Base-by-base conservation (phyloP, 2,113 vertebrate genomes). In the Pygoscelis adeliae region DNA sequence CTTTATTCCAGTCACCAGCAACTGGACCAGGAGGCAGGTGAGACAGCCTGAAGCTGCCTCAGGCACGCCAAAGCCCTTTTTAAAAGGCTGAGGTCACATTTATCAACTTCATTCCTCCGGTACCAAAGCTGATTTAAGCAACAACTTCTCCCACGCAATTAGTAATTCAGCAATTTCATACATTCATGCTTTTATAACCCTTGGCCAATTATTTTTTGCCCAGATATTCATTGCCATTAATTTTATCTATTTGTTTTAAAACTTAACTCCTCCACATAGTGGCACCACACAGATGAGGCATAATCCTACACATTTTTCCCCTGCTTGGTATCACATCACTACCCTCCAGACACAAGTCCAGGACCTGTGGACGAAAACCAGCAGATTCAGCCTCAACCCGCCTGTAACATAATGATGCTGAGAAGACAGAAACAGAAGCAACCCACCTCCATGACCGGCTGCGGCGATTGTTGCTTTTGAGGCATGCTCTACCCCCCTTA, bases 171-270 rank as follows among this genome's bases (percentile, higher is more conserved):
- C 78, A 80, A 19, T 77, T 88, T 61, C 34, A 73, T 32, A 89
- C 71, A 58, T 27, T 76, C 52, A 79, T 59, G 83, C 69, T 83
- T 92, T 93, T 80, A 80, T 66, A 94, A 89, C 50, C 80, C n/a
- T 62, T 44, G n/a, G 91, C 47, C 62, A 85, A 56, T 59, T 77
- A 34, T 72, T 92, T 92, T 83, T 77, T 66, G 3, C 15, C 29
- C 47, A 56, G 61, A 63, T 71, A 91, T 18, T 92, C 14, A 66
- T 3, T 73, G 53, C 22, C 40, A 38, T n/a, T 83, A n/a, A 85
- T 84, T 93, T 84, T 67, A 89, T 69, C 67, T 80, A 47, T 58
- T 70, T 82, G 52, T 52, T 91, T 91, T 69, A 69, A 61, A 93
- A 88, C 70, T 83, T 40, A 84, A 83, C 78, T 93, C 87, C 62